Conservation (phyloP, 1,140 invertebrate genomes). For the Drosophila bipectinata region DNA sequence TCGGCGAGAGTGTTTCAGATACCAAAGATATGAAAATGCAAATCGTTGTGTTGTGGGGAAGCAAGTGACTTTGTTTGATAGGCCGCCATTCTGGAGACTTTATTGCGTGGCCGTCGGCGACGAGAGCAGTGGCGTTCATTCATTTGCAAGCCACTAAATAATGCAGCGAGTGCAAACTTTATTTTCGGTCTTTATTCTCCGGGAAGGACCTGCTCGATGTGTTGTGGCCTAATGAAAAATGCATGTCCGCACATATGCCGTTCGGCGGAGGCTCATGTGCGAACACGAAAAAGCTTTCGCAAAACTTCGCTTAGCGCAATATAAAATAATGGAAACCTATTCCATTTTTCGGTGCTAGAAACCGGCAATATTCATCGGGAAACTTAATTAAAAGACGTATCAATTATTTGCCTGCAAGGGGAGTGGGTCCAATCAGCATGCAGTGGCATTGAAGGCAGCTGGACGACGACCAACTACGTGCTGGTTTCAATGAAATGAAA, state of each 20-base stretch:
- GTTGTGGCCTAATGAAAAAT: constrained; percentile 42
- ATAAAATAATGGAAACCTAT: background rate
- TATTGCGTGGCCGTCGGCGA: constrained; percentile 37
- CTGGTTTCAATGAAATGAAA: constrained; percentile 80
- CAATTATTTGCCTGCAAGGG: constrained; percentile 49
- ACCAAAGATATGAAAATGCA: constrained; percentile 51
- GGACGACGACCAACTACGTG: constrained; percentile 42
- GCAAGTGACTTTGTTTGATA: constrained; percentile 54
- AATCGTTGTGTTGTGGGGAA: constrained; percentile 14
- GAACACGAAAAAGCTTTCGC: constrained; percentile 35
- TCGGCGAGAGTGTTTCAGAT: background rate
- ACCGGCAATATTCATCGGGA: background rate
- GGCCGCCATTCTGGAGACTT: constrained; percentile 52
- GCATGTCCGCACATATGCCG: constrained; percentile 15
- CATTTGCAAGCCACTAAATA: constrained; percentile 61
- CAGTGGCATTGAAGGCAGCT: constrained; percentile 25
- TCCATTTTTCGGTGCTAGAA: background rate
- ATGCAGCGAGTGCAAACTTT: constrained; percentile 55
- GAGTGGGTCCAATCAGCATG: constrained; percentile 33
- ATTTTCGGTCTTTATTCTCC: constrained; percentile 18
- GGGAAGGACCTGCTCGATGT: constrained; percentile 15
- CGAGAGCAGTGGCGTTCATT: constrained; percentile 33
- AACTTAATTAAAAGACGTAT: constrained; percentile 60
- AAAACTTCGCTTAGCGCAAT: background rate
- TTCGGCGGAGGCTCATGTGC: constrained; percentile 1